These are phyloP conservation scores for Phyllotreta striolata DNA, from an alignment of 2,888 invertebrate species.

Conservation along the genomic window DNA sequence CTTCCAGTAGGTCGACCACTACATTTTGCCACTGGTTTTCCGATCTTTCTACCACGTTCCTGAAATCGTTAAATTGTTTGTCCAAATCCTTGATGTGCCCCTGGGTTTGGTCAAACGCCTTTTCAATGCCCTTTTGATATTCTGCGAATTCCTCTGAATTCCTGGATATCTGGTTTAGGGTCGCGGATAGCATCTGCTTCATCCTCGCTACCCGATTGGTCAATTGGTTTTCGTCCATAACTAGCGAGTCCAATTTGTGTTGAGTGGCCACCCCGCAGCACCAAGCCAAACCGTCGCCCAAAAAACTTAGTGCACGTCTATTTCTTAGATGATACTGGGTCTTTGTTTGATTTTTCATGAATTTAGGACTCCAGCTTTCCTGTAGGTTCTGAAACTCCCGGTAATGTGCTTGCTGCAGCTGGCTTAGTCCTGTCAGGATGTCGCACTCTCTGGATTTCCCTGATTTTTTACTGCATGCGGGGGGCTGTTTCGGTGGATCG, in stretches of 20 bases:
- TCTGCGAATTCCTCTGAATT: constrained; percentile 19
- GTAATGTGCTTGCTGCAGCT: background rate
- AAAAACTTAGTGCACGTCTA: constrained; percentile 30
- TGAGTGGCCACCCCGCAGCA: constrained; percentile 40
- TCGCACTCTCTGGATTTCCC: constrained; percentile 1
- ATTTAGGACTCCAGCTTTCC: constrained; percentile 12
- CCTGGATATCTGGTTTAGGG: background rate
- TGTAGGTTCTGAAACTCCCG: constrained; percentile 1
- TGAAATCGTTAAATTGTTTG: background rate
- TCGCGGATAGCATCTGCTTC: constrained; percentile 2
- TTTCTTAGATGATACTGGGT: background rate
- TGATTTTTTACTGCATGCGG: background rate
- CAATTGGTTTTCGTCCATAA: constrained; percentile 23
- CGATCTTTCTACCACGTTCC: background rate
- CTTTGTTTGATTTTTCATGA: constrained; percentile 6
- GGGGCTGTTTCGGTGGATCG: background rate
- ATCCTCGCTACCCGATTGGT: constrained; percentile 8
- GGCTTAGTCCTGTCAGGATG: background rate
- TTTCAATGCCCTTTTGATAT: background rate
- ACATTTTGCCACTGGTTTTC: background rate
- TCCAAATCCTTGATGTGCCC: background rate
- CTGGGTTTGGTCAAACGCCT: background rate
- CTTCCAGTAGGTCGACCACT: background rate
- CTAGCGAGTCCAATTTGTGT: constrained; percentile 31
- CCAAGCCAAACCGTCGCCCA: constrained; percentile 37